Conservation (phyloP, 2,888 invertebrate species). For the Rutpela maculata region DNA sequence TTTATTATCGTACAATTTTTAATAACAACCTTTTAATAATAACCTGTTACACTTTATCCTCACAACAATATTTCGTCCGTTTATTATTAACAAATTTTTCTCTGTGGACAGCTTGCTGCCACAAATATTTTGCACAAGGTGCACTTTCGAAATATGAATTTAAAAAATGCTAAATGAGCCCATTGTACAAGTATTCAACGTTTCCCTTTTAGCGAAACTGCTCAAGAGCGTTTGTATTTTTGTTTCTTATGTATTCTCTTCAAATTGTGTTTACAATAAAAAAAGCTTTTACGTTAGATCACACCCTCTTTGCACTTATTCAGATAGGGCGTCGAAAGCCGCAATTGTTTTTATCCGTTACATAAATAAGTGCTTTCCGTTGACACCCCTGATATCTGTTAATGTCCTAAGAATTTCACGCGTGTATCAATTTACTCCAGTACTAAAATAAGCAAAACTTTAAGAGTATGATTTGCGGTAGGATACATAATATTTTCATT, state of each 20-base stretch:
- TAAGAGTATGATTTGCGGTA: no score
- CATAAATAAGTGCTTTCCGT: constrained; percentile 3
- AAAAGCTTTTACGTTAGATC: neutral
- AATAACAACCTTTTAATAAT: no score
- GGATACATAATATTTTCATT: no score
- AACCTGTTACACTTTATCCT: no score
- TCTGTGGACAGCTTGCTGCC: no score
- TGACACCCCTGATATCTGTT: constrained; percentile 10
- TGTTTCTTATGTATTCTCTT: neutral
- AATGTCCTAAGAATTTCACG: constrained; percentile 5
- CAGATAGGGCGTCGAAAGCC: neutral
- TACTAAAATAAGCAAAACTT: constrained; percentile 32
- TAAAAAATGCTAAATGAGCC: no score
- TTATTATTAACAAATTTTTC: no score
- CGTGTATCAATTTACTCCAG: constrained; percentile 26
- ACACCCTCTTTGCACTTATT: neutral
- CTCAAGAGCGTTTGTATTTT: neutral
- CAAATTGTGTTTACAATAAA: neutral
- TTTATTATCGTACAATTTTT: no score
- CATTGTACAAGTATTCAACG: no score
- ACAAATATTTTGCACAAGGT: no score
- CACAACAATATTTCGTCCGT: no score
- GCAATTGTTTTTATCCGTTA: constrained; percentile 5
- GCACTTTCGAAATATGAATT: no score
- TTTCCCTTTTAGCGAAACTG: neutral